Conservation (phyloP, 2,888 invertebrate species). For the Thereva unica region DNA sequence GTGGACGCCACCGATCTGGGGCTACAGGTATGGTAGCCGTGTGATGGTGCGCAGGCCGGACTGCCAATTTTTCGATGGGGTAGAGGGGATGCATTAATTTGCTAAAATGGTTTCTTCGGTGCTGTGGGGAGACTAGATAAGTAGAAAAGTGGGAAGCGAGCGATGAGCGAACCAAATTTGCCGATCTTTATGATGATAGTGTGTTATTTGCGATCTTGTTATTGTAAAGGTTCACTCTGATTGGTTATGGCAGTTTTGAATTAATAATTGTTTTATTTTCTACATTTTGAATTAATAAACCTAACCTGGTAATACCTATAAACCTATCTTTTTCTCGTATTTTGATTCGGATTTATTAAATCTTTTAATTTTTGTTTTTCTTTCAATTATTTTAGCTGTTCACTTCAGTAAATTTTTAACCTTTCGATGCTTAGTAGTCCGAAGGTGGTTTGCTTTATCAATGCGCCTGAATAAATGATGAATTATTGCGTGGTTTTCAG, state of each 20-base stretch:
- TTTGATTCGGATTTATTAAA: too few species aligned
- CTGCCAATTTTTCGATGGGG: too few species aligned
- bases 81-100: conserved; percentile 28
- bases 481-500: conserved; percentile 23
- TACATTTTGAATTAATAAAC: too few species aligned
- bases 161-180: conserved; percentile 15
- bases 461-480: conserved; percentile 24
- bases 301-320: too few species aligned
- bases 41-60: too few species aligned
- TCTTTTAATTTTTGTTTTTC: too few species aligned
- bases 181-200: conserved; percentile 12
- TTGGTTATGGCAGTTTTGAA: conserved; percentile 3
- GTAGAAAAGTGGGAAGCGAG: conserved; percentile 12
- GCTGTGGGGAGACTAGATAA: conserved; percentile 20
- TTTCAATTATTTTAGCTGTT: too few species aligned
- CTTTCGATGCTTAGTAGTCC: background rate
- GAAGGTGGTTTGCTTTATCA: conserved; percentile 12
- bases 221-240: conserved; percentile 9
- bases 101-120: conserved; percentile 24
- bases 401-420: too few species aligned
- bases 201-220: conserved; percentile 22
- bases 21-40: conserved; percentile 3
- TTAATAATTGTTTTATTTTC: background rate
- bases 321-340: too few species aligned
- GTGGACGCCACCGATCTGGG: conserved; percentile 26